These are phyloP conservation scores for Euplexia lucipara DNA, from an alignment of 2,888 invertebrate genomes.

Conservation along the genomic window DNA sequence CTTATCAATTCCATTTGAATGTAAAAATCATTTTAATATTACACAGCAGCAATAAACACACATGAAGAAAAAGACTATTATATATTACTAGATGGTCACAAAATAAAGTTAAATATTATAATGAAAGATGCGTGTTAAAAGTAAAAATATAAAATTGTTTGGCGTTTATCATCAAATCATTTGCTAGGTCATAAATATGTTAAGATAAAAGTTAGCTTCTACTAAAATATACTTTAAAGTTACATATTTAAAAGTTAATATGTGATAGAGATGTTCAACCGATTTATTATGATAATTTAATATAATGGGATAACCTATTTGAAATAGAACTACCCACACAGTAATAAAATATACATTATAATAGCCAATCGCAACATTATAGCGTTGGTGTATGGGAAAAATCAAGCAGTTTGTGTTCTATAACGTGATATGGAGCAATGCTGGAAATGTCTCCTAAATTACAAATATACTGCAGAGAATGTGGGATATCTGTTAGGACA, in stretches of 20 bases:
- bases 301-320: background rate
- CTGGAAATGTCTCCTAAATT: background rate
- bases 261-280: background rate
- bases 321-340: background rate
- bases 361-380: conserved; percentile 5
- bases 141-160: conserved; percentile 17
- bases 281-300: background rate
- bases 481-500: no score
- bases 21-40: background rate
- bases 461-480: background rate
- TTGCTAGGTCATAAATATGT: conserved; percentile 55
- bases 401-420: conserved; percentile 16
- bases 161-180: conserved; percentile 40
- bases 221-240: background rate
- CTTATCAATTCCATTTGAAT: background rate
- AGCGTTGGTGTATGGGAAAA: background rate
- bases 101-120: conserved; percentile 32
- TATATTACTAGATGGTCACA: conserved; percentile 29
- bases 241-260: background rate
- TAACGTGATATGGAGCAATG: background rate
- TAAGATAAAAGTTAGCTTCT: conserved; percentile 32
- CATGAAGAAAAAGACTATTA: conserved; percentile 5
- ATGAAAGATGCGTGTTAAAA: conserved; percentile 46
- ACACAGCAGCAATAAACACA: conserved; percentile 25
- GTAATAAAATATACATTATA: background rate